Evolutionary conservation across 2,888 invertebrate genomes (phyloP).

Genomic region (Netelia melanura): DNA sequence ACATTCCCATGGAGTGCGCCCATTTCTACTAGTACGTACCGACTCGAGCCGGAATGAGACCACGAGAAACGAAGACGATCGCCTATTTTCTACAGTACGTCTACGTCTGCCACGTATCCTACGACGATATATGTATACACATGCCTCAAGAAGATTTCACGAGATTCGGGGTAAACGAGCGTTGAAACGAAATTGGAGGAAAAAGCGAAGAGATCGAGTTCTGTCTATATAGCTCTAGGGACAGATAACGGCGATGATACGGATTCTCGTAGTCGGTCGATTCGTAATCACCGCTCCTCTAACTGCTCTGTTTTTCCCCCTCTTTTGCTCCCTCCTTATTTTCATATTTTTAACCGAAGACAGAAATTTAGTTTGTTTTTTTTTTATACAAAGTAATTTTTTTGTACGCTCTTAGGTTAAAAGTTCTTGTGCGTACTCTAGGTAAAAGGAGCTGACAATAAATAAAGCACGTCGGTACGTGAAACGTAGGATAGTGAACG

Average conservation of each 20-base stretch:
- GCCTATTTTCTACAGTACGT: constrained; percentile 55
- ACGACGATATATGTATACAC: background rate
- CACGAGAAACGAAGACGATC: constrained; percentile 48
- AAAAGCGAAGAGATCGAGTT: constrained; percentile 32
- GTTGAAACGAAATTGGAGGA: constrained; percentile 60
- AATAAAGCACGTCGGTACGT: constrained; percentile 26
- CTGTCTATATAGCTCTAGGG: background rate
- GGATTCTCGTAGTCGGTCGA: constrained; percentile 42
- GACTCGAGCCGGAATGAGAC: constrained; percentile 18
- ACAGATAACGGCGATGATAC: constrained; percentile 49
- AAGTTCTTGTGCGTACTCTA: background rate
- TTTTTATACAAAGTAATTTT: background rate
- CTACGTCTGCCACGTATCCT: constrained; percentile 39
- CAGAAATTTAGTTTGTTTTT: too few species aligned
- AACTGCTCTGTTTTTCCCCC: constrained; percentile 38
- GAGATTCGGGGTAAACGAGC: constrained; percentile 64
- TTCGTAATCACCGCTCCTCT: constrained; percentile 30
- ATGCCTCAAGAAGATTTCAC: constrained; percentile 56
- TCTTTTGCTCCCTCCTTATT: background rate
- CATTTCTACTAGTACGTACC: constrained; percentile 34
- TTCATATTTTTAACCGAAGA: too few species aligned
- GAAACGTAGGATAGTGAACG: constrained; percentile 40
- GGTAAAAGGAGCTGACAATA: constrained; percentile 9
- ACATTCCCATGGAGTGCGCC: constrained; percentile 52
- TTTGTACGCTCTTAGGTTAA: background rate